Evolutionary conservation across 2,797 vertebrate species (phyloP).

Genomic region (Cyclopterus lumpus): DNA sequence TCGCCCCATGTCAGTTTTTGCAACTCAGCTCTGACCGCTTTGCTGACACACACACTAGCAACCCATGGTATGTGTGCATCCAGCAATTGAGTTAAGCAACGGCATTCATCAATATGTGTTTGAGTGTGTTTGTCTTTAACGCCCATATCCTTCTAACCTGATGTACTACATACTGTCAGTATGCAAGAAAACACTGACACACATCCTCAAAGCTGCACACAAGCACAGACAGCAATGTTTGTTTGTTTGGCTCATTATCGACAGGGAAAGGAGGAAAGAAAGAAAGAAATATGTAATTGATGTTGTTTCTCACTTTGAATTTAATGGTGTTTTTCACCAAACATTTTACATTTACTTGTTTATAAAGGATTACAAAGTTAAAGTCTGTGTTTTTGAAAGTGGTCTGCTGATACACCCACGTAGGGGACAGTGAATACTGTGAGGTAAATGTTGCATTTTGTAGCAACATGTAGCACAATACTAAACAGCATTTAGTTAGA

Average conservation of each 20-base stretch:
- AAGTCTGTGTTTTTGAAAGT: not conserved
- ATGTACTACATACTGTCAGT: constrained; percentile 18
- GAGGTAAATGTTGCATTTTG: constrained; percentile 26
- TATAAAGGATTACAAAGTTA: not conserved
- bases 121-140: constrained; percentile 7
- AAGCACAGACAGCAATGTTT: not conserved
- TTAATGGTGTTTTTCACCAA: not conserved
- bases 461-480: too few species aligned
- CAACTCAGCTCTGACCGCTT: constrained; percentile 52
- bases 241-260: not conserved
- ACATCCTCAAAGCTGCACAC: not conserved
- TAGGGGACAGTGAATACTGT: not conserved
- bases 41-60: constrained; percentile 42
- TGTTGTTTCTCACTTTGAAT: not conserved
- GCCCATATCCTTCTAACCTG: constrained; percentile 5
- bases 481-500: not conserved
- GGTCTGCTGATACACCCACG: not conserved
- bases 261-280: not conserved
- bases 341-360: not conserved
- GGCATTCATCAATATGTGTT: constrained; percentile 18
- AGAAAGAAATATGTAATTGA: not conserved
- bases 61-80: constrained; percentile 17
- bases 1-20: constrained; percentile 54
- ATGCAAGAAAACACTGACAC: not conserved
- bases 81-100: constrained; percentile 20